These are phyloP conservation scores for Eulithis testata DNA, from an alignment of 2,888 invertebrate genomes.

Conservation along the genomic window DNA sequence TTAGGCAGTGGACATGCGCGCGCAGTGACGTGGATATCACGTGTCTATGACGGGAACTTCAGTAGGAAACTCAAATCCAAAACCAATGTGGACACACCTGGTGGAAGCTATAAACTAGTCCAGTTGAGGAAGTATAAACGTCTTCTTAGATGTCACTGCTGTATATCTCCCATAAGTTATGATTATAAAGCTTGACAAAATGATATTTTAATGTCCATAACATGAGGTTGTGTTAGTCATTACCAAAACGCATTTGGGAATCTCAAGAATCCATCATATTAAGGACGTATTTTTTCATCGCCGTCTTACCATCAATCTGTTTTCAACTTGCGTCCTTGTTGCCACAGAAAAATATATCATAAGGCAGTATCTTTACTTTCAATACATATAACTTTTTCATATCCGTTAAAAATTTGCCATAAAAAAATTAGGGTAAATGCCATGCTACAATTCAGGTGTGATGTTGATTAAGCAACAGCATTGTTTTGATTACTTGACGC, in stretches of 20 bases:
- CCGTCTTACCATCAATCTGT: constrained; percentile 76
- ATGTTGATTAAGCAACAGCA: too few species aligned
- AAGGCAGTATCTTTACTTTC: constrained; percentile 20
- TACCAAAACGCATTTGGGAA: constrained; percentile 74
- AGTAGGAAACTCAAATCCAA: not conserved
- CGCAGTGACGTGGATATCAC: too few species aligned
- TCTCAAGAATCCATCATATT: constrained; percentile 71
- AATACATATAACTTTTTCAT: too few species aligned
- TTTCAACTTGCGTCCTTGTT: constrained; percentile 75
- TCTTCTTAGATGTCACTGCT: constrained; percentile 63
- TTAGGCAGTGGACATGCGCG: too few species aligned
- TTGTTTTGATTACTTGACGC: too few species aligned
- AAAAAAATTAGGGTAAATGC: too few species aligned
- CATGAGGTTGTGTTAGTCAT: constrained; percentile 69
- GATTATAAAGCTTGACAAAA: constrained; percentile 72
- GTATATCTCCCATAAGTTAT: constrained; percentile 69
- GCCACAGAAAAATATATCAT: constrained; percentile 38
- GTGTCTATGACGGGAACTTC: not conserved
- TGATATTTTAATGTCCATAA: constrained; percentile 72
- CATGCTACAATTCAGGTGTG: too few species aligned
- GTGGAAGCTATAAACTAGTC: constrained; percentile 16
- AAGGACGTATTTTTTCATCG: constrained; percentile 76
- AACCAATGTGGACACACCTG: constrained; percentile 17
- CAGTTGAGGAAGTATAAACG: constrained; percentile 64
- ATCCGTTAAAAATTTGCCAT: too few species aligned